Conservation (phyloP, 2,797 vertebrate genomes). For the Sebastes dallii region DNA sequence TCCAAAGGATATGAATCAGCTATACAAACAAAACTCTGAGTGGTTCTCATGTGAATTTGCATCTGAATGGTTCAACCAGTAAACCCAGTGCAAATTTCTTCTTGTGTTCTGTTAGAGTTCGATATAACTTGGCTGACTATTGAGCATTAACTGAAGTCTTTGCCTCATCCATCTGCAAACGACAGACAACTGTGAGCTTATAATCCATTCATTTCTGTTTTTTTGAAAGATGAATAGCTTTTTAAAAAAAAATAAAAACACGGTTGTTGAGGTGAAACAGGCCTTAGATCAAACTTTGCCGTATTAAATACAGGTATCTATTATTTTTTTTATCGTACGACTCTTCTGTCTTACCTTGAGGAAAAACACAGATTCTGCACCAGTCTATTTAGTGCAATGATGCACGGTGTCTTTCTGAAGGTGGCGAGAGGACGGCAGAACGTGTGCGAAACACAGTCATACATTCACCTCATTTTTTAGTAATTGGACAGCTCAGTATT, state of each 20-base stretch:
- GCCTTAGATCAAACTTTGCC: background rate
- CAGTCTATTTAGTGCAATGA: background rate
- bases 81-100: background rate
- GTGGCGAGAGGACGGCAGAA: background rate
- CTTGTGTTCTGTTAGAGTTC: background rate
- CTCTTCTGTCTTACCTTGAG: background rate
- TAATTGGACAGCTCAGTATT: constrained; percentile 46
- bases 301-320: background rate
- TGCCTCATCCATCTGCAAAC: background rate
- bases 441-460: background rate
- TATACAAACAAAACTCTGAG: constrained; percentile 3
- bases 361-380: background rate
- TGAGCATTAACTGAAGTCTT: background rate
- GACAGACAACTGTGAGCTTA: background rate
- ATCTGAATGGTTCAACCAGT: constrained; percentile 1
- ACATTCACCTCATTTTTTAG: constrained; percentile 37
- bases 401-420: background rate
- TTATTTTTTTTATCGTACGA: background rate
- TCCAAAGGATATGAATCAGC: constrained; percentile 2
- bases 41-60: constrained; percentile 1
- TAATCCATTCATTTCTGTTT: constrained; percentile 3
- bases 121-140: background rate
- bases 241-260: background rate
- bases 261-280: background rate
- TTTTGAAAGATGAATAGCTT: background rate